phyloP scores from a whole-genome alignment of 1,140 invertebrate species.

The Aplysia californica region DNA sequence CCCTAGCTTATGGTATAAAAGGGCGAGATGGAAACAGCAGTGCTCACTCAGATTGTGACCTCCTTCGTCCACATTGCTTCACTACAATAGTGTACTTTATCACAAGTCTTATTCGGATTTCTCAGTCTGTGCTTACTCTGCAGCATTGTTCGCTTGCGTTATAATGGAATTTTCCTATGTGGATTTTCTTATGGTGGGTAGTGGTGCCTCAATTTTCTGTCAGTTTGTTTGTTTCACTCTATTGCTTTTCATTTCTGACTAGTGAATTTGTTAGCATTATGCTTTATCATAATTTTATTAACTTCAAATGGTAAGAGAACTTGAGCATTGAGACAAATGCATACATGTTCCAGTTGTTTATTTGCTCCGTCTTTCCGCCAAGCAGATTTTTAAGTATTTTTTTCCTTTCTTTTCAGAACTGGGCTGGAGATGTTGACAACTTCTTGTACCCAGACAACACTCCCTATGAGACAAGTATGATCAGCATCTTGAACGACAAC shows the following conservation, averaged over 20 bases:
- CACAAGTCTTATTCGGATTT: too few relatives aligned
- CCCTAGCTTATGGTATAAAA: too few relatives aligned
- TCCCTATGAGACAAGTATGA: slow-evolving; percentile 57
- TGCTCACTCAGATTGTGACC: too few relatives aligned
- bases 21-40: too few relatives aligned
- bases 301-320: too few relatives aligned
- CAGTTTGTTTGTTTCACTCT: not conserved
- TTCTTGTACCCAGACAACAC: slow-evolving; percentile 50
- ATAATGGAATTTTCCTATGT: slow-evolving; percentile 12
- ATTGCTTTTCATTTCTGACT: not conserved
- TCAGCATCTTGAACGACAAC: slow-evolving; percentile 37
- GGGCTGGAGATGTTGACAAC: slow-evolving; percentile 17
- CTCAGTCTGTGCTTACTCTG: too few relatives aligned
- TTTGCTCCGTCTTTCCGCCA: not conserved
- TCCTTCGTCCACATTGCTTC: too few relatives aligned
- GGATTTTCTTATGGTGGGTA: slow-evolving; percentile 5
- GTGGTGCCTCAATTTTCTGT: not conserved
- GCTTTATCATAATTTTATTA: too few relatives aligned
- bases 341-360: not conserved
- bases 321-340: not conserved
- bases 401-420: slow-evolving; percentile 11
- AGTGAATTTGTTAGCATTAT: not conserved
- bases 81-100: too few relatives aligned
- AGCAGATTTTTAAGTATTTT: not conserved
- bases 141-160: not conserved